phyloP scores from a whole-genome alignment of 2,888 invertebrate genomes.

The Ecdyonurus torrentis region DNA sequence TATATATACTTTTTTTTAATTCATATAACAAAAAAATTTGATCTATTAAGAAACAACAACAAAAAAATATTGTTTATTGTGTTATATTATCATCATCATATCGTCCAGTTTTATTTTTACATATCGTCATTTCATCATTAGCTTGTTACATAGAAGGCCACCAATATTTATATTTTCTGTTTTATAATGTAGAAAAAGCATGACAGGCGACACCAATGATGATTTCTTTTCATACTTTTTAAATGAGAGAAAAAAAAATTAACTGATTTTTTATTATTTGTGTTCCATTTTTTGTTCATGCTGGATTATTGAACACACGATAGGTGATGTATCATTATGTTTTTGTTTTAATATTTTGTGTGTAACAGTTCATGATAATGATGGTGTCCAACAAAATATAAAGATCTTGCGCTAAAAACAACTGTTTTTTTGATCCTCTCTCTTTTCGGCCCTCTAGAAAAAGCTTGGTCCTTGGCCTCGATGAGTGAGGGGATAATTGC shows the following conservation, averaged over 20 bases:
- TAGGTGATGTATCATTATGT: not conserved
- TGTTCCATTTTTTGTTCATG: not conserved
- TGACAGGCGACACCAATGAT: not conserved
- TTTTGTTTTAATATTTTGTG: too few species aligned
- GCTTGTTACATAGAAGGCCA: not conserved
- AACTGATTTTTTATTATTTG: not conserved
- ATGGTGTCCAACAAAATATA: too few species aligned
- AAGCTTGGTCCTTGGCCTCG: not conserved
- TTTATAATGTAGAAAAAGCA: not conserved
- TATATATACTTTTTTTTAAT: not conserved
- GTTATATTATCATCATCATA: not conserved
- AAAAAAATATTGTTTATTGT: not conserved
- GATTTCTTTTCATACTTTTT: too few species aligned
- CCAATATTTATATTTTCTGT: not conserved
- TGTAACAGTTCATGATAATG: too few species aligned
- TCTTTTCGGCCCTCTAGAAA: not conserved
- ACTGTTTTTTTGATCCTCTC: too few species aligned
- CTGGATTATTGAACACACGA: not conserved
- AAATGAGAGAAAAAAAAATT: not conserved
- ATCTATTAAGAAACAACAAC: not conserved
- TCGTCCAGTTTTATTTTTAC: not conserved
- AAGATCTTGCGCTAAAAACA: too few species aligned
- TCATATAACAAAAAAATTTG: not conserved
- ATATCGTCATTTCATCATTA: not conserved
- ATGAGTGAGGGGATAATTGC: not conserved